Evolutionary conservation across 2,113 vertebrate genomes (phyloP).

Genomic region (Corydoras maculifer): DNA sequence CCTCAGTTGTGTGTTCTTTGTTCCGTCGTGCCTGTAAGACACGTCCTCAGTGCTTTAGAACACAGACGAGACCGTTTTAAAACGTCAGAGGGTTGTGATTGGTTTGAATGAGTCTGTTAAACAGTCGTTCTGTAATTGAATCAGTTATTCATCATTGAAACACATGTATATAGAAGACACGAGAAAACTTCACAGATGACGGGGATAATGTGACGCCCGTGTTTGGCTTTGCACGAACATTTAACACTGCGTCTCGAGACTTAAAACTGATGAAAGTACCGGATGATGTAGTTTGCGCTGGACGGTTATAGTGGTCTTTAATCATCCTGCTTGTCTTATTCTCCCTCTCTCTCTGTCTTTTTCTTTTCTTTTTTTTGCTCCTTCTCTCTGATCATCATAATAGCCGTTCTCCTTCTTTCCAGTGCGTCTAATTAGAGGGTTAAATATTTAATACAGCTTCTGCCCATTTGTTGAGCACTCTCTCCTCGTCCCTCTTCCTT

Average conservation of each 20-base stretch:
- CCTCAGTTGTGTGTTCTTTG: too few species aligned
- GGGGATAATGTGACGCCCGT: too few species aligned
- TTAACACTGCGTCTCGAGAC: not conserved
- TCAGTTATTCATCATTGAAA: too few species aligned
- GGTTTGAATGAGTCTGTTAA: too few species aligned
- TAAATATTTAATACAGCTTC: conserved; percentile 22
- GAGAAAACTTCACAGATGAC: too few species aligned
- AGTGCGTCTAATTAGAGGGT: conserved; percentile 7
- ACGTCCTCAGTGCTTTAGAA: too few species aligned
- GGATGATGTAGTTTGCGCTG: not conserved
- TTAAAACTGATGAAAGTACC: not conserved
- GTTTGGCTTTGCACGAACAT: too few species aligned
- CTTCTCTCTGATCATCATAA: conserved; percentile 13
- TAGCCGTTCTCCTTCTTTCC: not conserved
- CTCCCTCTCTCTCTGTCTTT: not conserved
- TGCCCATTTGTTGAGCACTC: not conserved
- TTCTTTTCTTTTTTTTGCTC: not conserved
- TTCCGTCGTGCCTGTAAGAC: too few species aligned
- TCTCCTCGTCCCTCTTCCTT: not conserved
- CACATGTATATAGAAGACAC: too few species aligned
- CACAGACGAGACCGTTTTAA: too few species aligned
- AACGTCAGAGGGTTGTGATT: too few species aligned
- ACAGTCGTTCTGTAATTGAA: too few species aligned
- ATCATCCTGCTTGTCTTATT: not conserved
- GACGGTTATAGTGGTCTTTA: conserved; percentile 1